Evolutionary conservation across 1,140 invertebrate species (phyloP).

Genomic region (Hycleus phaleratus): DNA sequence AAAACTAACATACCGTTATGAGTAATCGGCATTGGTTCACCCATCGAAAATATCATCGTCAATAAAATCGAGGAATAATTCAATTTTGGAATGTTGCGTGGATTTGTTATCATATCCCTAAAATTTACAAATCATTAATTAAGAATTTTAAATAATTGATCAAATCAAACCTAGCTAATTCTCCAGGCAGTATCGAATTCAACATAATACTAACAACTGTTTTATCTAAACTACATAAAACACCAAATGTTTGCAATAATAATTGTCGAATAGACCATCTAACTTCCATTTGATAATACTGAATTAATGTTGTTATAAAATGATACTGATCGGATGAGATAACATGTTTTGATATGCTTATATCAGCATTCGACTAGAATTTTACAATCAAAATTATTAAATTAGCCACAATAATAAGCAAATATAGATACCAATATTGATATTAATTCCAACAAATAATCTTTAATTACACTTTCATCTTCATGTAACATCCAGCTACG

Average conservation of each 20-base stretch:
- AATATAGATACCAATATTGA: constrained; percentile 67
- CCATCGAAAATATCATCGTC: constrained; percentile 80
- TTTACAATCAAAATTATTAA: neutral
- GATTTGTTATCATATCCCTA: constrained; percentile 66
- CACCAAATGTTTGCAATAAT: constrained; percentile 75
- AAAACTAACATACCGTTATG: constrained; percentile 58
- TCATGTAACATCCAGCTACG: constrained; percentile 89
- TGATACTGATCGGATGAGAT: constrained; percentile 68
- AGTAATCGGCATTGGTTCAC: constrained; percentile 74
- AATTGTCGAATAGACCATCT: constrained; percentile 73
- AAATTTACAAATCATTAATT: neutral
- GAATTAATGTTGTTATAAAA: constrained; percentile 67
- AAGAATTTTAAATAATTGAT: neutral
- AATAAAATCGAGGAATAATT: constrained; percentile 70
- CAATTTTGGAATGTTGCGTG: constrained; percentile 59
- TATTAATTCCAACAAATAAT: constrained; percentile 74
- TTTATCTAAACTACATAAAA: constrained; percentile 75
- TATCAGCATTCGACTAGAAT: constrained; percentile 74
- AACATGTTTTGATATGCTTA: constrained; percentile 68
- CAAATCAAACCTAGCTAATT: constrained; percentile 59
- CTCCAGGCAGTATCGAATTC: constrained; percentile 77
- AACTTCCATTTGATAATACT: constrained; percentile 91
- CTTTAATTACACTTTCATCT: constrained; percentile 78
- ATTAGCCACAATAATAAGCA: neutral
- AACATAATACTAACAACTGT: constrained; percentile 72